These are phyloP conservation scores for Agrochola macilenta DNA, from an alignment of 2,888 invertebrate genomes.

Conservation along the genomic window DNA sequence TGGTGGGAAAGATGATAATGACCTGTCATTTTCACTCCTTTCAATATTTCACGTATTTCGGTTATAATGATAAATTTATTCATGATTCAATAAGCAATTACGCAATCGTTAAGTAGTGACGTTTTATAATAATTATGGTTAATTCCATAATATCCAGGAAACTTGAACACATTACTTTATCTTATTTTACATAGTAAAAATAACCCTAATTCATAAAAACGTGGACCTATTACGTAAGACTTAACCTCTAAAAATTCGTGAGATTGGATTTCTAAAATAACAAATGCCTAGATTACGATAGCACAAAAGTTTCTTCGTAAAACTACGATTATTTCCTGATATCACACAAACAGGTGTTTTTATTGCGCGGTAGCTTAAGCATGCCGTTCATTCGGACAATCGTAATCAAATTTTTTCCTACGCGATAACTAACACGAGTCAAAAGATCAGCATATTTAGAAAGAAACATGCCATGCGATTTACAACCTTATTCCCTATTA, in stretches of 20 bases:
- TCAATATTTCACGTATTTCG: background rate
- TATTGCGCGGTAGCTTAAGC: constrained; percentile 48
- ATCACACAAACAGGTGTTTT: constrained; percentile 45
- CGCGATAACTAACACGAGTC: constrained; percentile 53
- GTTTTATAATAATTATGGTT: background rate
- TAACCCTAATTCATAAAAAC: background rate
- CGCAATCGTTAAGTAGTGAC: background rate
- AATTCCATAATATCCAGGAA: background rate
- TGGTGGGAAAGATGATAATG: background rate
- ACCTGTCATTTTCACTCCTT: background rate
- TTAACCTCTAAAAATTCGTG: constrained; percentile 5
- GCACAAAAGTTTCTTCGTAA: constrained; percentile 38
- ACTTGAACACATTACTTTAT: background rate
- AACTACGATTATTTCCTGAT: constrained; percentile 45
- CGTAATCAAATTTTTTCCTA: constrained; percentile 54
- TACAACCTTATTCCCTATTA: constrained; percentile 22
- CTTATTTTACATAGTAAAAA: background rate
- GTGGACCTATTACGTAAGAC: background rate
- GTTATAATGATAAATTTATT: background rate
- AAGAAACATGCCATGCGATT: constrained; percentile 17
- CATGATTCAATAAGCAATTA: background rate
- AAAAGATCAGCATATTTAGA: constrained; percentile 53
- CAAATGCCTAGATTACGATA: constrained; percentile 29
- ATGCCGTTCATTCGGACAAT: constrained; percentile 49
- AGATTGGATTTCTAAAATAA: constrained; percentile 3